A percentile compares a stretch with the other conserved stretches of the same genome.
Conservation (phyloP, 2,113 vertebrate species). For the Vulpes ferrilata region DNA sequence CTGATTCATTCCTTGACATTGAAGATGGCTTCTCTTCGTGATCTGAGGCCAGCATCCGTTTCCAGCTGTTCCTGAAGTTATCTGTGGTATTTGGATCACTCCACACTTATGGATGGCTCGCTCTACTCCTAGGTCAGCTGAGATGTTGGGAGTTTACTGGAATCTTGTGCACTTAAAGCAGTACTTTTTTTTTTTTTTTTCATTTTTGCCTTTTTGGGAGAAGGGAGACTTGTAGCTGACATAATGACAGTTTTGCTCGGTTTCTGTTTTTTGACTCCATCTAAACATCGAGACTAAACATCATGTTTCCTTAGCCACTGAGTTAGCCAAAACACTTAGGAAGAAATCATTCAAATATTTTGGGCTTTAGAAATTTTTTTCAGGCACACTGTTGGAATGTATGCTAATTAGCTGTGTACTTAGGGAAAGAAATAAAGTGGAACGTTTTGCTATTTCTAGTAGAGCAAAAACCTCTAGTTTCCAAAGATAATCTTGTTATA, state of each 20-base stretch:
- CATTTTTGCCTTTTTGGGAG: background rate
- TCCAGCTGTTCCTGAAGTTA: slow-evolving; percentile 64
- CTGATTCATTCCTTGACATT: slow-evolving; percentile 58
- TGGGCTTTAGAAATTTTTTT: slow-evolving; percentile 20
- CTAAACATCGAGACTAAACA: background rate
- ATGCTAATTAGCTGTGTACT: slow-evolving; percentile 43
- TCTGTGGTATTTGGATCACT: slow-evolving; percentile 75
- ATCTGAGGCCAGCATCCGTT: slow-evolving; percentile 77
- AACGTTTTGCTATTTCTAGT: slow-evolving; percentile 51
- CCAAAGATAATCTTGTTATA: slow-evolving; percentile 55
- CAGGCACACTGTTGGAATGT: background rate
- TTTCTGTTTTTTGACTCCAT: slow-evolving; percentile 63
- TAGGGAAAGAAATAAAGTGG: slow-evolving; percentile 32
- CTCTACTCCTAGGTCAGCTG: background rate
- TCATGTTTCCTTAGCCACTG: slow-evolving; percentile 58
- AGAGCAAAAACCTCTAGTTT: slow-evolving; percentile 48
- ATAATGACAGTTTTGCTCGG: slow-evolving; percentile 34
- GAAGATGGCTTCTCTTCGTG: slow-evolving; percentile 81
- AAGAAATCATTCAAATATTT: slow-evolving; percentile 65
- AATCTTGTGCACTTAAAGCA: slow-evolving; percentile 67
- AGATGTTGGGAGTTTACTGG: slow-evolving; percentile 73
- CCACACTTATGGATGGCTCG: slow-evolving; percentile 56
- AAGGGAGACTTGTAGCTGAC: background rate
- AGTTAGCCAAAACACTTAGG: slow-evolving; percentile 74
- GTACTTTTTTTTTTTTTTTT: background rate